Evolutionary conservation across 2,888 invertebrate species (phyloP), one percentile per base, ranked within the genome.

Genomic region (Acholoe squamosa): DNA sequence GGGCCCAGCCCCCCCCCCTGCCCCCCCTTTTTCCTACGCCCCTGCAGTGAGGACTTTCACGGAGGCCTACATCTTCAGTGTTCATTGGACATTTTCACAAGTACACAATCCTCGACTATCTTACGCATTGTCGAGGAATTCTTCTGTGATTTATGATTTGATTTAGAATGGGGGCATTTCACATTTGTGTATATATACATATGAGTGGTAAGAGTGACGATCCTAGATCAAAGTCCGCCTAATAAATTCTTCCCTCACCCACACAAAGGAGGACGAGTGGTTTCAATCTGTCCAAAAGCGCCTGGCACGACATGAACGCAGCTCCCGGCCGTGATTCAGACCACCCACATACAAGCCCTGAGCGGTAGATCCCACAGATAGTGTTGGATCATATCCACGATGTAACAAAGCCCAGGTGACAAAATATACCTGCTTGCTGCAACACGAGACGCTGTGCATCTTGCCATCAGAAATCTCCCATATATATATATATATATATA

Each of bases 221-320:
- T 28, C 19, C 14, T 3, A 71, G 71, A 71, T 71, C 71, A 71
- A 71, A 71, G 71, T 28, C 71, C 7, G 25, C 71, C 71, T 71
- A n/a, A 71, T 28, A 71, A 71, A 71, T 71, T 28, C 71, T 16
- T 14, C 71, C 14, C 71, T 3, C 25, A 25, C 71, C 31, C n/a
- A 0, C 25, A 71, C 71, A 71, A 71, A 71, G 71, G 14, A 28
- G 0, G n/a, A 22, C 19, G 28, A 25, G 25, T 71, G 71, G 71
- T 71, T 71, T 71, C 71, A 71, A 71, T 71, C 71, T 71, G 71
- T 71, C 61, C 61, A 61, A n/a, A 61, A 61, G 25, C 25, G 71
- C 25, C 71, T 14, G 14, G 25, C 71, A 71, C 14, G 71, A 28
- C 19, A 71, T 71, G 25, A 14, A 28, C 12, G 61, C 22, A 5